Percentiles rank a stretch among this genome's conserved stretches.
These are phyloP conservation scores for Allacma fusca DNA, from an alignment of 2,888 invertebrate genomes.

Conservation along the genomic window DNA sequence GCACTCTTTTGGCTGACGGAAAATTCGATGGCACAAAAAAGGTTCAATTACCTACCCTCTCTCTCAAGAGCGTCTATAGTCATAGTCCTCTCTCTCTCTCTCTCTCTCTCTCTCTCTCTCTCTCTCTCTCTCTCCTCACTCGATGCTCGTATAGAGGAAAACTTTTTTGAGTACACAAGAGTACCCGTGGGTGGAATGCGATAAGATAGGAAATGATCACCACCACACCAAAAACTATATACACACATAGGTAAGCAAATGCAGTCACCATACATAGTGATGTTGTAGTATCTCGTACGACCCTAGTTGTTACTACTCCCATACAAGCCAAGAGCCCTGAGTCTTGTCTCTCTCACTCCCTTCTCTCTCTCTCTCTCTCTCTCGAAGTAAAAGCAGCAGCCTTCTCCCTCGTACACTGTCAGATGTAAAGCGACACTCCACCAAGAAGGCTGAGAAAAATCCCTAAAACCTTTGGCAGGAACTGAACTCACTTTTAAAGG, in stretches of 20 bases:
- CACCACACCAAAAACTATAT: neutral
- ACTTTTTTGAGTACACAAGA: neutral
- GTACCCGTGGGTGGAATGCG: constrained; percentile 32
- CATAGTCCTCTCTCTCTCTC: no score
- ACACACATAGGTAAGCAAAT: neutral
- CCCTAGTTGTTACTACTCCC: no score
- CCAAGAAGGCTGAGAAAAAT: neutral
- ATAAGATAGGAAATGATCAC: constrained; percentile 34
- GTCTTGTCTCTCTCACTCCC: neutral
- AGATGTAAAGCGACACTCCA: constrained; percentile 4
- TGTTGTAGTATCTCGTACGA: no score
- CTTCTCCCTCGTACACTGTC: neutral
- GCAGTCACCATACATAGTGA: no score
- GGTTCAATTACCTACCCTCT: constrained; percentile 60
- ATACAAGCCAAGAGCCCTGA: no score
- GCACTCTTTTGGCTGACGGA: constrained; percentile 40
- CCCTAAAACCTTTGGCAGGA: neutral
- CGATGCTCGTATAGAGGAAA: neutral
- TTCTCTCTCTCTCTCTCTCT: neutral
- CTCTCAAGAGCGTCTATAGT: neutral
- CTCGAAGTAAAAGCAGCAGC: neutral
- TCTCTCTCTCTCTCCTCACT: constrained; percentile 1
- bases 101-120: constrained; percentile 5
- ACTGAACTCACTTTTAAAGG: neutral
- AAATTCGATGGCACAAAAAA: constrained; percentile 60